A percentile compares a stretch with the other conserved stretches of the same genome.
These are phyloP conservation scores for Ictalurus furcatus DNA, from an alignment of 2,113 vertebrate genomes.

Conservation along the genomic window DNA sequence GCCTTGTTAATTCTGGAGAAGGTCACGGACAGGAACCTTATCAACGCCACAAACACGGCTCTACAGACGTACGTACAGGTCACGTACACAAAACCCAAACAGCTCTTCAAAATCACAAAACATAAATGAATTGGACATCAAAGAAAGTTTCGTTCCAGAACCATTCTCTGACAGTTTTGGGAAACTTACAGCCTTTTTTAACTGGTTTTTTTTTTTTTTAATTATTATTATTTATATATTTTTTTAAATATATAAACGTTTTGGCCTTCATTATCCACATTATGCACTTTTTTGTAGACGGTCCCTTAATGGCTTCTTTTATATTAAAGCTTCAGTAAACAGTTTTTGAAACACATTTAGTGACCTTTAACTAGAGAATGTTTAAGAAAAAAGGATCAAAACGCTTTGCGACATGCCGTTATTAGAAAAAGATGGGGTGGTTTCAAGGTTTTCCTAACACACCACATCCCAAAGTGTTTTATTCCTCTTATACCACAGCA, in stretches of 20 bases:
- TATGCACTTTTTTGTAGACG: neutral
- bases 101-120: neutral
- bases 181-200: neutral
- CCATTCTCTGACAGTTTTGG: neutral
- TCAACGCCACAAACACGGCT: slow-evolving; percentile 95
- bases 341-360: neutral
- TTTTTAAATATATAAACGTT: too few species aligned
- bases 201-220: too few species aligned
- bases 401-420: neutral
- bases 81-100: neutral
- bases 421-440: neutral
- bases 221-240: too few species aligned
- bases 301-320: neutral
- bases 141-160: neutral
- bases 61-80: slow-evolving; percentile 92
- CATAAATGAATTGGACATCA: neutral
- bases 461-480: neutral
- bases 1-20: slow-evolving; percentile 99
- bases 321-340: neutral
- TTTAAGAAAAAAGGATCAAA: neutral
- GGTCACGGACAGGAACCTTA: slow-evolving; percentile 96
- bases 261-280: neutral
- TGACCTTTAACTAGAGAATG: neutral
- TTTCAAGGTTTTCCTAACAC: neutral
- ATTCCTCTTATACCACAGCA: neutral